Conservation (phyloP, 2,797 vertebrate genomes). For the Eidolon dupreanum region DNA sequence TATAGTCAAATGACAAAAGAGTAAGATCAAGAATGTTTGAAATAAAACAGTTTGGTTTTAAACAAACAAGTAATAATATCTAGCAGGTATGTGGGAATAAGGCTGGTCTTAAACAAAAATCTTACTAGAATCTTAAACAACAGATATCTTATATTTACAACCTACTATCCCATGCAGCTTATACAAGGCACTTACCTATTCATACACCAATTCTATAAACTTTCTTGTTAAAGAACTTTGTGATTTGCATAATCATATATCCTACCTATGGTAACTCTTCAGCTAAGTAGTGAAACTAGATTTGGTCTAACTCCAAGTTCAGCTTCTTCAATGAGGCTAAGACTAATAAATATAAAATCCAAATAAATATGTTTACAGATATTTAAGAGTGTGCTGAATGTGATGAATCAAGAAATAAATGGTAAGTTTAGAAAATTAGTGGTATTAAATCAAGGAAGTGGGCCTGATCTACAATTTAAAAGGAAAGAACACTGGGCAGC, state of each 20-base stretch:
- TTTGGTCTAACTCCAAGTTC: background rate
- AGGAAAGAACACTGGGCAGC: constrained; percentile 61
- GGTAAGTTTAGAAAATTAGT: constrained; percentile 68
- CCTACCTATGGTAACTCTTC: background rate
- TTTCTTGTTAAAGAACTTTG: background rate
- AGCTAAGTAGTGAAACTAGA: background rate
- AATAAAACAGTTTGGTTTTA: background rate
- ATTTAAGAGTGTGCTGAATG: background rate
- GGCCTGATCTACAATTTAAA: constrained; percentile 59
- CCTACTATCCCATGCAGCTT: background rate
- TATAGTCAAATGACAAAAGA: background rate
- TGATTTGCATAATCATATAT: background rate
- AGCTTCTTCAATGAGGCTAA: background rate
- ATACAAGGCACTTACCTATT: background rate
- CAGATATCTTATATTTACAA: background rate
- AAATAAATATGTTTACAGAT: constrained; percentile 55
- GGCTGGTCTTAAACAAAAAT: background rate
- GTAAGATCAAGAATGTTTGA: background rate
- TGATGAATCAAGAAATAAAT: constrained; percentile 62
- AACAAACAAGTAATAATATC: background rate
- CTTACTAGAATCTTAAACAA: background rate
- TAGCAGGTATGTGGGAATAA: background rate
- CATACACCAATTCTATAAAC: background rate
- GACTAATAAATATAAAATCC: constrained; percentile 40
- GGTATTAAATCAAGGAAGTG: constrained; percentile 71